Evolutionary conservation across 1,140 invertebrate genomes (phyloP).

Genomic region (Aphelinus certus): DNA sequence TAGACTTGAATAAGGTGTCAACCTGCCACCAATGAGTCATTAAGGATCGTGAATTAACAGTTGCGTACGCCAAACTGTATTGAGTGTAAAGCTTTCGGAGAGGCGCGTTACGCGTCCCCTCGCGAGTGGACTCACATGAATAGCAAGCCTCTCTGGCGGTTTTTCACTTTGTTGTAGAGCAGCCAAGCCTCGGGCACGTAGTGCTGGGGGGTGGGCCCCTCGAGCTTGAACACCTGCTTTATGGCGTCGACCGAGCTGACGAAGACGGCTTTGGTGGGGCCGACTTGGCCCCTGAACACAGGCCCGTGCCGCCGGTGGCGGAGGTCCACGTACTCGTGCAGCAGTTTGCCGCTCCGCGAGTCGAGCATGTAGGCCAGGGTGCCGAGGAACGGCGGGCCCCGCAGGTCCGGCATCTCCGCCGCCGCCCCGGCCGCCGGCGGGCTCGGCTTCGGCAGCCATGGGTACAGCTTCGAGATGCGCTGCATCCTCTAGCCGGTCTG

Average conservation of each 20-base stretch:
- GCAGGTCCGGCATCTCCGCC: slow-evolving; percentile 55
- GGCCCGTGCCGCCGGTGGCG: slow-evolving; percentile 78
- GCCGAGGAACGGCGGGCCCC: slow-evolving; percentile 59
- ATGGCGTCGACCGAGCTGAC: slow-evolving; percentile 76
- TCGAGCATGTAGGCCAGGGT: slow-evolving; percentile 54
- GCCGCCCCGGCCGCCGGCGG: neutral
- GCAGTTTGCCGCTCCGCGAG: slow-evolving; percentile 56
- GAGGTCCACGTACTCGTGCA: slow-evolving; percentile 79
- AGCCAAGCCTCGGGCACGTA: slow-evolving; percentile 85
- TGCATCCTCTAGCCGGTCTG: slow-evolving; percentile 1
- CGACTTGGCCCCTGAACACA: slow-evolving; percentile 78
- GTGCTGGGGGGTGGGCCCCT: slow-evolving; percentile 82
- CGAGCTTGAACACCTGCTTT: slow-evolving; percentile 75
- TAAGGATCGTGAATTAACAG: too few species aligned
- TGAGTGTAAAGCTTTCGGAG: too few species aligned
- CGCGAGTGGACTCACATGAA: slow-evolving; percentile 75
- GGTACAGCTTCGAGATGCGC: slow-evolving; percentile 25
- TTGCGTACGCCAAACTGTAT: too few species aligned
- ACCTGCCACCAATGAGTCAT: too few species aligned
- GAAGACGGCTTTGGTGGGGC: slow-evolving; percentile 76
- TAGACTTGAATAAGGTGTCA: too few species aligned
- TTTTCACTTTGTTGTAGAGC: slow-evolving; percentile 78
- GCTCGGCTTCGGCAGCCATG: slow-evolving; percentile 1
- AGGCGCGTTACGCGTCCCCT: too few species aligned
- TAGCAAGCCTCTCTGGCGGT: slow-evolving; percentile 80